Percentiles rank a stretch among this genome's conserved stretches.
Evolutionary conservation across 2,113 vertebrate genomes (phyloP).

Genomic region (Sinocyclocheilus anshuiensis): DNA sequence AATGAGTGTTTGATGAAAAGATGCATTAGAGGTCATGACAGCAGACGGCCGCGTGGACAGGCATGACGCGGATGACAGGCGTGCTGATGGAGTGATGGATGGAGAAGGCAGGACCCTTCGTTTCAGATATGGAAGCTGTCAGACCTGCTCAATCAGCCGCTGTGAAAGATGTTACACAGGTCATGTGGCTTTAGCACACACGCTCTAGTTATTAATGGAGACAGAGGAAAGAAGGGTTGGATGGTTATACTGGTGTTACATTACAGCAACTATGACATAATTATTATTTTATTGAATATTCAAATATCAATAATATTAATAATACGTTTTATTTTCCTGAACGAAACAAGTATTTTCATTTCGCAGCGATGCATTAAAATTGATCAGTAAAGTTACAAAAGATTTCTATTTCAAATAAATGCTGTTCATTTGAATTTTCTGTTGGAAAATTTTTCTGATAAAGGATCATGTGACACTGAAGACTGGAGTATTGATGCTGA

Average conservation of each 20-base stretch:
- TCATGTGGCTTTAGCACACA: neutral
- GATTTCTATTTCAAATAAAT: no score
- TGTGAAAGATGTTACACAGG: neutral
- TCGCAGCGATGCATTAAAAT: neutral
- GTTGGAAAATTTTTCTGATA: neutral
- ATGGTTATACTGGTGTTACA: neutral
- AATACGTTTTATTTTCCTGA: neutral
- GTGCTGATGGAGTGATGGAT: conserved; percentile 31
- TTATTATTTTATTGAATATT: neutral
- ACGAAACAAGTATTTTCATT: neutral
- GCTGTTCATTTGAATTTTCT: neutral
- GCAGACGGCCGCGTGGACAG: neutral
- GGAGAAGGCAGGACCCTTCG: conserved; percentile 25
- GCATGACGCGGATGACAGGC: neutral
- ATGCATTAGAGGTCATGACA: conserved; percentile 26
- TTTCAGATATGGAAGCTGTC: conserved; percentile 36
- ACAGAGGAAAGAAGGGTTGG: neutral
- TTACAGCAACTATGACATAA: neutral
- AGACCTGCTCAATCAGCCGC: conserved; percentile 27
- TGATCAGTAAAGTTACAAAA: neutral
- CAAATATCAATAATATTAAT: neutral
- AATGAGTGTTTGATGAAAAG: neutral
- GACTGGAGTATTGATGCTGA: neutral
- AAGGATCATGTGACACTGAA: neutral
- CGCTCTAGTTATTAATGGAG: neutral